phyloP scores from a whole-genome alignment of 1,140 invertebrate species.

The Drosophila nigromelanica region DNA sequence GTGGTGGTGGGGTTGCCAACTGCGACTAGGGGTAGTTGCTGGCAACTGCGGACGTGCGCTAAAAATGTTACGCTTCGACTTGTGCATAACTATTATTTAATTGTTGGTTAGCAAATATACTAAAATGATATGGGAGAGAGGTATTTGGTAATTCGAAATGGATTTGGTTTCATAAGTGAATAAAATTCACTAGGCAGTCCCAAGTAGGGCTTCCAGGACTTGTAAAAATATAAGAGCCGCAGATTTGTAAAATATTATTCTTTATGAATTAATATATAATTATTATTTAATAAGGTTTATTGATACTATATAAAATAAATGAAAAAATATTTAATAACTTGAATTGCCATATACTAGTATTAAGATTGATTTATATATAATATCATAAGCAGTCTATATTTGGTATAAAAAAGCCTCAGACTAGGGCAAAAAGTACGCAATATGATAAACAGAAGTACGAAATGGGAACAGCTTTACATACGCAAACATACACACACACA shows the following conservation, averaged over 20 bases:
- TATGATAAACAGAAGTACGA: slow-evolving; percentile 17
- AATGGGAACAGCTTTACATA: slow-evolving; percentile 14
- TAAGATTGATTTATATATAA: neutral
- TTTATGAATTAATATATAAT: too few relatives aligned
- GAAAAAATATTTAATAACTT: too few relatives aligned
- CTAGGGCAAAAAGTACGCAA: neutral
- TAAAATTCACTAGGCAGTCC: too few relatives aligned
- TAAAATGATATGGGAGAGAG: neutral
- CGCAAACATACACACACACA: neutral
- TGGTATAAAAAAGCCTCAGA: neutral
- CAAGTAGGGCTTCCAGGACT: too few relatives aligned
- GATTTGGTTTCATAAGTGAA: too few relatives aligned
- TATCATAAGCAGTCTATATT: neutral
- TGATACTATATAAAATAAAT: too few relatives aligned
- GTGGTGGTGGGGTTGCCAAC: neutral
- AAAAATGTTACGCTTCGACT: slow-evolving; percentile 8
- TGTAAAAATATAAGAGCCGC: too few relatives aligned
- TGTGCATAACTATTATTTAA: neutral
- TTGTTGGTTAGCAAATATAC: neutral
- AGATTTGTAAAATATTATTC: too few relatives aligned
- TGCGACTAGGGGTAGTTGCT: neutral
- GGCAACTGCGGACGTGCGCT: neutral
- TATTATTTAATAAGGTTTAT: too few relatives aligned
- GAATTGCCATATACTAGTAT: too few relatives aligned
- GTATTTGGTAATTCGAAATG: too few relatives aligned